Percentiles rank a stretch among this genome's conserved stretches.
These are phyloP conservation scores for Sinocyclocheilus anophthalmus DNA, from an alignment of 2,113 vertebrate genomes.

Conservation along the genomic window DNA sequence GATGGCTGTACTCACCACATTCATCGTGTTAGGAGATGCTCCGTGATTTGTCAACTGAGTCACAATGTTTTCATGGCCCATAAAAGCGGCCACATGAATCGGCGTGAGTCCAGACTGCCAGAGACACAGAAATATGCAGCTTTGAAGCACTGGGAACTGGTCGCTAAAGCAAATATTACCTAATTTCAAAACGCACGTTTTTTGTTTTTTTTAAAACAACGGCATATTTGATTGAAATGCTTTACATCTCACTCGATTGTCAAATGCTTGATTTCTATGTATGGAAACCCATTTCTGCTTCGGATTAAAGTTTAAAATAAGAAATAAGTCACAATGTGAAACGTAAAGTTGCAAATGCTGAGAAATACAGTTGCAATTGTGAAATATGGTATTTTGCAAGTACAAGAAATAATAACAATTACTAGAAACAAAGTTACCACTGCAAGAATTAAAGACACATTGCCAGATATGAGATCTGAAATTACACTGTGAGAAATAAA, in stretches of 20 bases:
- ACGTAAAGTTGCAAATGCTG: neutral
- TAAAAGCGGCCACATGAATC: conserved; percentile 98
- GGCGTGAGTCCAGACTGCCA: conserved; percentile 94
- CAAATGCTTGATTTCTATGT: neutral
- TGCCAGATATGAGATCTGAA: no score
- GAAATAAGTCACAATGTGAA: no score
- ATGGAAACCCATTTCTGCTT: neutral
- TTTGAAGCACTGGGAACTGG: conserved; percentile 21
- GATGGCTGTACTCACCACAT: conserved; percentile 84
- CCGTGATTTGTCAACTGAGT: conserved; percentile 93
- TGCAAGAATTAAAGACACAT: neutral
- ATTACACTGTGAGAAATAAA: no score
- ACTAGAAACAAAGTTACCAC: neutral
- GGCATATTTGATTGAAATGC: neutral
- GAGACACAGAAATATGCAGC: conserved; percentile 30
- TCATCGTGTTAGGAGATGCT: conserved; percentile 93
- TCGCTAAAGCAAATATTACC: conserved; percentile 24
- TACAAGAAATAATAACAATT: neutral
- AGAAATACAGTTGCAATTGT: neutral
- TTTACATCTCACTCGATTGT: no score
- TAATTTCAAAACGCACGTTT: neutral
- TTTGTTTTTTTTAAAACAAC: neutral
- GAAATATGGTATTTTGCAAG: neutral
- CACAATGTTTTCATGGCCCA: conserved; percentile 98
- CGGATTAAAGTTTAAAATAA: no score